phyloP scores from a whole-genome alignment of 2,797 vertebrate genomes.

The Percopsis omiscomaycus region DNA sequence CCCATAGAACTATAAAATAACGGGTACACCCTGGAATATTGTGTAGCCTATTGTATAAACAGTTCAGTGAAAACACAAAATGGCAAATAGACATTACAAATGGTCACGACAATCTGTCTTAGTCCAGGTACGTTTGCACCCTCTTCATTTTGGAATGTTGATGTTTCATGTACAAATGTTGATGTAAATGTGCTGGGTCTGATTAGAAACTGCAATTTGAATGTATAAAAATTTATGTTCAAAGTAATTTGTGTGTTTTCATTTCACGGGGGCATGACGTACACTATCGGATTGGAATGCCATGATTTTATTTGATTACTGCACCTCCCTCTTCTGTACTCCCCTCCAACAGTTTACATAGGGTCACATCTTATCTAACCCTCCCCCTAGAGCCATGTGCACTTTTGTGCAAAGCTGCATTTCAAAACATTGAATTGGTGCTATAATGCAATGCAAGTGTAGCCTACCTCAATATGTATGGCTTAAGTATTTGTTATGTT shows the following conservation, averaged over 20 bases:
- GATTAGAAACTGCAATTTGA: conserved; percentile 57
- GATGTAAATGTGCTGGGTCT: conserved; percentile 57
- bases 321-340: too few species aligned
- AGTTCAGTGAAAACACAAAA: background rate
- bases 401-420: too few species aligned
- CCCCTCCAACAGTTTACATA: too few species aligned
- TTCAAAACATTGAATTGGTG: too few species aligned
- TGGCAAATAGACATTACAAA: background rate
- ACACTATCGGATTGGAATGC: conserved; percentile 21
- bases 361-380: too few species aligned
- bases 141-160: conserved; percentile 16
- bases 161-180: conserved; percentile 51
- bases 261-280: conserved; percentile 54
- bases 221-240: conserved; percentile 58
- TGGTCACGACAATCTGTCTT: conserved; percentile 11
- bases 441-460: too few species aligned
- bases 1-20: too few species aligned
- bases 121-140: conserved; percentile 27
- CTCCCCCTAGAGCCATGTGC: too few species aligned
- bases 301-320: conserved; percentile 16
- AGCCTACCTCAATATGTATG: too few species aligned
- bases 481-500: too few species aligned
- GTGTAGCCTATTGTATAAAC: background rate
- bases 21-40: background rate
- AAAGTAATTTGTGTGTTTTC: conserved; percentile 40